These are phyloP conservation scores for Mythimna pallens DNA, from an alignment of 2,888 invertebrate genomes.

Conservation along the genomic window DNA sequence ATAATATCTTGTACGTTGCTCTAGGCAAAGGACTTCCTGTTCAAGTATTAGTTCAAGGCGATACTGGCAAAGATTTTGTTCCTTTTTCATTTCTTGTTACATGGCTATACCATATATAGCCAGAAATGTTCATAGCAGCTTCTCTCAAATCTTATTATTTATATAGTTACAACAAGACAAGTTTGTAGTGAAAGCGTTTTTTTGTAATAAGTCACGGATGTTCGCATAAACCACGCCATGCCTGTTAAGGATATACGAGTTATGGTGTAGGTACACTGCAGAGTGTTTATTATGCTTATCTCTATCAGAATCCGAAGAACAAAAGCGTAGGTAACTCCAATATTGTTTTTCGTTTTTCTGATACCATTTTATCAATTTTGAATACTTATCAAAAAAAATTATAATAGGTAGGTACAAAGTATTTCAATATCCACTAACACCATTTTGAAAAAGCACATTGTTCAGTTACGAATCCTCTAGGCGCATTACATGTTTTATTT, in stretches of 20 bases:
- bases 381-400: neutral
- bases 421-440: neutral
- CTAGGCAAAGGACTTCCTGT: conserved; percentile 35
- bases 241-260: neutral
- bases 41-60: conserved; percentile 9
- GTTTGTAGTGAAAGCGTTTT: conserved; percentile 34
- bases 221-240: neutral
- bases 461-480: neutral
- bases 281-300: neutral
- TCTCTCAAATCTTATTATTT: conserved; percentile 20
- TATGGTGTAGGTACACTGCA: neutral
- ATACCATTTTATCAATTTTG: neutral
- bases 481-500: neutral
- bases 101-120: neutral
- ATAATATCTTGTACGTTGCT: conserved; percentile 3
- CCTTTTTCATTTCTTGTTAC: conserved; percentile 11
- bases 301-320: neutral
- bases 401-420: no score
- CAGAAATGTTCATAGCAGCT: neutral
- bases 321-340: neutral
- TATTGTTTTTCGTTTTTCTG: neutral
- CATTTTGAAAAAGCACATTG: no score
- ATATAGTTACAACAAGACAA: conserved; percentile 23
- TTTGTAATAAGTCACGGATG: conserved; percentile 9
- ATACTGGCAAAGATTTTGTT: conserved; percentile 10